Evolutionary conservation across 2,113 vertebrate genomes (phyloP).

Genomic region (Ranitomeya variabilis): DNA sequence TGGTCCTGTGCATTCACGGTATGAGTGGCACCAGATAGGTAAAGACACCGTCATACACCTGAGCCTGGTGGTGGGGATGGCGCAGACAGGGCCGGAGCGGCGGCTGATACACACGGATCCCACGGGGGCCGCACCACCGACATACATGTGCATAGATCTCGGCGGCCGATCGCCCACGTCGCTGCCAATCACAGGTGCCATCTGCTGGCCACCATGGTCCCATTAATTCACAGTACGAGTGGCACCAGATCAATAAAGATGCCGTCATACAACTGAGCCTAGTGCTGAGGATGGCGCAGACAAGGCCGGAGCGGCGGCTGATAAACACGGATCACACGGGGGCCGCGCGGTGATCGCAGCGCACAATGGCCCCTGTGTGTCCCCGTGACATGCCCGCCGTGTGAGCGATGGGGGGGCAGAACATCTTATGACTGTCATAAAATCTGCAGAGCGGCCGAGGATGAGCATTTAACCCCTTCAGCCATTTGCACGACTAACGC

Average conservation of each 20-base stretch:
- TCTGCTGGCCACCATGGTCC: too few species aligned
- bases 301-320: not conserved
- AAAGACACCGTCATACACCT: not conserved
- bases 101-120: not conserved
- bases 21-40: not conserved
- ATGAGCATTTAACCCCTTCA: slow-evolving; percentile 8
- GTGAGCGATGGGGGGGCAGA: slow-evolving; percentile 9
- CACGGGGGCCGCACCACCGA: not conserved
- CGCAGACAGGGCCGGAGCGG: not conserved
- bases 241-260: not conserved
- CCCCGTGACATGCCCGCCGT: slow-evolving; percentile 39
- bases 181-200: too few species aligned
- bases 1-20: too few species aligned
- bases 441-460: not conserved
- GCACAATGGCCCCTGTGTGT: slow-evolving; percentile 47
- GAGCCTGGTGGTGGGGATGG: not conserved
- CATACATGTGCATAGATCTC: too few species aligned
- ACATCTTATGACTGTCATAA: slow-evolving; percentile 32
- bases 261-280: not conserved
- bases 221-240: too few species aligned
- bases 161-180: too few species aligned
- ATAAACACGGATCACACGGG: not conserved
- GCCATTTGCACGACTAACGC: not conserved
- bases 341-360: not conserved
- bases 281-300: not conserved